Base-by-base conservation (phyloP, 2,797 vertebrate genomes). In the Tadarida brasiliensis region DNA sequence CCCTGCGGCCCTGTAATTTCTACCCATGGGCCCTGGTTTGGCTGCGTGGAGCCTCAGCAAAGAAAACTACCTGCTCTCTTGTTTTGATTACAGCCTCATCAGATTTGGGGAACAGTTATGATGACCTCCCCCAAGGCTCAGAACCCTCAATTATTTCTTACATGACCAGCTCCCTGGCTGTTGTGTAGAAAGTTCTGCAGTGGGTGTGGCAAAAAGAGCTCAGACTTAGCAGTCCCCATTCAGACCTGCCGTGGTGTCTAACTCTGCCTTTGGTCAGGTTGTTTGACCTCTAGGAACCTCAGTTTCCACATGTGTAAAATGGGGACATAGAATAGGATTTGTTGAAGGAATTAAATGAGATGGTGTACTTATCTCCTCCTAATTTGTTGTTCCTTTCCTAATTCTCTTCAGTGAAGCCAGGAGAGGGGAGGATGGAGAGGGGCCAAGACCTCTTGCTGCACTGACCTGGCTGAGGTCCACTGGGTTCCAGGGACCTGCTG, bases 181-280 rank as follows among this genome's bases (percentile, higher is more conserved):
- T 56, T 1, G 15, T 8, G 1, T 12, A 20, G 61, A 54, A 61
- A 71, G 28, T 35, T 93, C 71, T 49, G 8, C 4, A 10, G 71
- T 33, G 24, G 4, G 20, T 4, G 0, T 7, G 28, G 51, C 20
- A 7, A 39, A 47, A 8, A n/a, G 17, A 39, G n/a, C 49, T 26
- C 3, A 10, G 0, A n/a, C 49, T 63, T 26, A 51, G n/a, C 4
- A 0, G 54, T 39, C 33, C 7, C 15, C 3, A 12, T 0, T 59
- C 39, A 39, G 9, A 76, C 44, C 30, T 35, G 57, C n/a, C 30
- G 65, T 1, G n/a, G 5, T 61, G 44, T 57, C 49, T 30, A 26
- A 16, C 54, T 33, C 49, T 70, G 70, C 56, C 65, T 47, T 65
- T 54, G 20, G 47, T n/a, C 17, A 20, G 33, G 47, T 11, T 6